Percentiles rank a stretch among this genome's conserved stretches.
These are phyloP conservation scores for Nomada hirtipes DNA, from an alignment of 2,888 invertebrate genomes.

Conservation along the genomic window DNA sequence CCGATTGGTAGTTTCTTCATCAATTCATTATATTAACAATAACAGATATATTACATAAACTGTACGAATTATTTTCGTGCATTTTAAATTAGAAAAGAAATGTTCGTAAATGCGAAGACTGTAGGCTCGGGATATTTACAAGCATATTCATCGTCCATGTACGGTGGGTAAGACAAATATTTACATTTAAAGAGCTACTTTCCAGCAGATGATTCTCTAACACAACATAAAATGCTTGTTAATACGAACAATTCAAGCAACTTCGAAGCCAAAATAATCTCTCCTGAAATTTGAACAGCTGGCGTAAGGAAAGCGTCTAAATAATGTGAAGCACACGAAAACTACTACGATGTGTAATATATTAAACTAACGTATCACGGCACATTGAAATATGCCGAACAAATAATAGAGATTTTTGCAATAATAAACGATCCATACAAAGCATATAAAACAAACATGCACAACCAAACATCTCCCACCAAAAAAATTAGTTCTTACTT, in stretches of 20 bases:
- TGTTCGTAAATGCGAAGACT: conserved; percentile 11
- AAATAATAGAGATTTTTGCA: conserved; percentile 7
- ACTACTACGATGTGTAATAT: neutral
- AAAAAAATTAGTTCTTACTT: conserved; percentile 85
- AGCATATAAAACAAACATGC: conserved; percentile 34
- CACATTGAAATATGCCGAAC: neutral
- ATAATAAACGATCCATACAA: conserved; percentile 1
- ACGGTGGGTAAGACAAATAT: conserved; percentile 69
- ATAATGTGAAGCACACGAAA: neutral
- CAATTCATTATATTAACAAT: too few species aligned
- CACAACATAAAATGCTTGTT: conserved; percentile 36
- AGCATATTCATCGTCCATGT: conserved; percentile 36
- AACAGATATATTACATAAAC: too few species aligned
- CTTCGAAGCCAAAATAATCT: conserved; percentile 8
- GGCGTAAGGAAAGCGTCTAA: conserved; percentile 6
- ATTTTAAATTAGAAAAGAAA: neutral
- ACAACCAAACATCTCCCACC: conserved; percentile 22
- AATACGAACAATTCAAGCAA: conserved; percentile 9
- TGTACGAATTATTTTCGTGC: neutral
- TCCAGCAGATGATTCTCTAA: conserved; percentile 48
- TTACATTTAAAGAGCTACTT: conserved; percentile 69
- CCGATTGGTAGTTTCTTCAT: neutral
- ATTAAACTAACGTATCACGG: neutral
- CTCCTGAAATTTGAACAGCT: neutral
- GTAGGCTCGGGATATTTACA: conserved; percentile 39